Base-by-base conservation (phyloP, 1,140 invertebrate genomes). In the Matsumurasca onukii region DNA sequence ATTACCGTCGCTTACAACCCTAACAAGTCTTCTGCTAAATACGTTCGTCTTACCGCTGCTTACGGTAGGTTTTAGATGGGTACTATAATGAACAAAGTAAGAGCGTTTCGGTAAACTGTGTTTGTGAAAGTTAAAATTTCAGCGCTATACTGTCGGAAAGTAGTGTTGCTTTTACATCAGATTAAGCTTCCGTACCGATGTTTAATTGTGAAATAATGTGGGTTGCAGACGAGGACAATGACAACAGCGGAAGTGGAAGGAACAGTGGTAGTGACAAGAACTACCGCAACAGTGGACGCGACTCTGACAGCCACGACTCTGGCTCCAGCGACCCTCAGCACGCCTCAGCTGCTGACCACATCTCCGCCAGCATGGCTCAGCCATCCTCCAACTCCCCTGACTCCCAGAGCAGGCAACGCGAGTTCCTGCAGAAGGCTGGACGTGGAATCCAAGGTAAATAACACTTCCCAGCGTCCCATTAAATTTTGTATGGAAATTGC, bases 401-500 rank as follows among this genome's bases (percentile, higher is more conserved):
- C 73, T 82, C 80, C 59, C 55, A 75, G 31, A 59, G 73, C 25
- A 81, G 86, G 45, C 81, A 80, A 48, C 66, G 83, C 29, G 75
- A 86, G 70, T 75, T 88, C 27, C 67, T 83, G 1, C 75, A 82
- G 64, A 81, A 81, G 49, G 82, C 79, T 25, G 74, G 76, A 3
- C 71, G 80, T 57, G 83, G 82, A 52, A 84, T 89, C 29, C 51
- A 69, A 73, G n/a, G n/a, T n/a, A n/a, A n/a, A n/a, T n/a, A n/a
- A n/a, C n/a, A n/a, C n/a, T n/a, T n/a, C n/a, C n/a, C n/a, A n/a
- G n/a, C n/a, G n/a, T n/a, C n/a, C n/a, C n/a, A n/a, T n/a, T n/a
- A n/a, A n/a, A n/a, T n/a, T n/a, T n/a, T n/a, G n/a, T n/a, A n/a
- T n/a, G n/a, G n/a, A n/a, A n/a, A n/a, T n/a, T n/a, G n/a, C n/a